Percentiles rank a stretch among this genome's conserved stretches.
Evolutionary conservation across 2,113 vertebrate species (phyloP).

Genomic region (Vimba vimba): DNA sequence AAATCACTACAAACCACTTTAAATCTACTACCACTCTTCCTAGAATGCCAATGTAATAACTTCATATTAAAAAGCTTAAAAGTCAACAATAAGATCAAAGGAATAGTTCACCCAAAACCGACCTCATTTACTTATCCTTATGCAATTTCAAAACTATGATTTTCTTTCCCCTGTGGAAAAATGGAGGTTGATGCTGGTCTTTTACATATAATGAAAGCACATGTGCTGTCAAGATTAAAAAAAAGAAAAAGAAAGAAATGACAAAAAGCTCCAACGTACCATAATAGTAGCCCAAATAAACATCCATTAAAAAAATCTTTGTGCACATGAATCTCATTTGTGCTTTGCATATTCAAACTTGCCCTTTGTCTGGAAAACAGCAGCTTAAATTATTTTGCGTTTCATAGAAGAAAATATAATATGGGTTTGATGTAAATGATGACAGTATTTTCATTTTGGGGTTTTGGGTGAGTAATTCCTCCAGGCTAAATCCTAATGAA

Average conservation of each 20-base stretch:
- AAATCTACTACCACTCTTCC: not conserved
- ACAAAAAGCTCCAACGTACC: not conserved
- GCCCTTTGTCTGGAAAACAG: not conserved
- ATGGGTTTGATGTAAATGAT: not conserved
- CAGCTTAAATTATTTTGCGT: not conserved
- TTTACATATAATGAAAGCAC: not conserved
- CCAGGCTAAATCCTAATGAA: not conserved
- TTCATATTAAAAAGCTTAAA: not conserved
- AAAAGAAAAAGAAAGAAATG: not conserved
- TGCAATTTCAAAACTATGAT: not conserved
- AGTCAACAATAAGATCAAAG: not conserved
- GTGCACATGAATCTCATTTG: no score
- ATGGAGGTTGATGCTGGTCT: not conserved
- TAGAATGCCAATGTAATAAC: not conserved
- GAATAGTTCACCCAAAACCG: not conserved
- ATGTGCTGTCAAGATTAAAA: not conserved
- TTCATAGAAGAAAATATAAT: not conserved
- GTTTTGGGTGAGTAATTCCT: not conserved
- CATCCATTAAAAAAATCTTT: not conserved
- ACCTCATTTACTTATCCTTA: not conserved
- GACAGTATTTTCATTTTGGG: not conserved
- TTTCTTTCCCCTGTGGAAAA: not conserved
- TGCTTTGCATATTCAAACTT: no score
- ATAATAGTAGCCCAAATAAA: not conserved
- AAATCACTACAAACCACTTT: slow-evolving; percentile 42